Evolutionary conservation across 2,888 invertebrate species (phyloP).

Genomic region (Plusia festucae): DNA sequence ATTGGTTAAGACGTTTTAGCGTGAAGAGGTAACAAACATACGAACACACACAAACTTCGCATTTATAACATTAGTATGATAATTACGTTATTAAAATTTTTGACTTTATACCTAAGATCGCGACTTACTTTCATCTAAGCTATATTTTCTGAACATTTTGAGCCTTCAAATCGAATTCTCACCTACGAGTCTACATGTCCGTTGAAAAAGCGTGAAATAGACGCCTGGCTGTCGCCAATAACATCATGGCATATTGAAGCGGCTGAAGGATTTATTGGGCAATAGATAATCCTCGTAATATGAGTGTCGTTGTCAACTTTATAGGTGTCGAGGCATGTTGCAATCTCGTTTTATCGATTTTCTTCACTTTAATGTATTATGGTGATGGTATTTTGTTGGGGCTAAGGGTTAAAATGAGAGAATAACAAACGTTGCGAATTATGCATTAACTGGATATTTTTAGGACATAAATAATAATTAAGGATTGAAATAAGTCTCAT

Average conservation of each 20-base stretch:
- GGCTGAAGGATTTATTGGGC: constrained; percentile 57
- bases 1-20: too few relatives aligned
- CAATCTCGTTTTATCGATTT: constrained; percentile 43
- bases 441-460: too few relatives aligned
- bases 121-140: background rate
- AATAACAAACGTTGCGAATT: too few relatives aligned
- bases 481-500: too few relatives aligned
- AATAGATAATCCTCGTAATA: constrained; percentile 50
- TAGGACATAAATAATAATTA: too few relatives aligned
- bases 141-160: constrained; percentile 17
- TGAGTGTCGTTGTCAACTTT: constrained; percentile 48
- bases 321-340: constrained; percentile 38
- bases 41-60: too few relatives aligned
- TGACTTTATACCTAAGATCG: too few relatives aligned
- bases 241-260: constrained; percentile 40
- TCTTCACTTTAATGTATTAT: constrained; percentile 13
- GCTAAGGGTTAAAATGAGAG: constrained; percentile 10
- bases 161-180: constrained; percentile 19
- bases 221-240: constrained; percentile 50
- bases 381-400: constrained; percentile 13
- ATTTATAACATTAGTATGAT: too few relatives aligned
- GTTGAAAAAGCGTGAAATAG: constrained; percentile 41
- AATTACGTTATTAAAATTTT: too few relatives aligned
- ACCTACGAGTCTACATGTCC: constrained; percentile 14
- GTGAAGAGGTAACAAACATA: too few relatives aligned